Conservation (phyloP, 2,888 invertebrate genomes). For the Notodonta ziczac region DNA sequence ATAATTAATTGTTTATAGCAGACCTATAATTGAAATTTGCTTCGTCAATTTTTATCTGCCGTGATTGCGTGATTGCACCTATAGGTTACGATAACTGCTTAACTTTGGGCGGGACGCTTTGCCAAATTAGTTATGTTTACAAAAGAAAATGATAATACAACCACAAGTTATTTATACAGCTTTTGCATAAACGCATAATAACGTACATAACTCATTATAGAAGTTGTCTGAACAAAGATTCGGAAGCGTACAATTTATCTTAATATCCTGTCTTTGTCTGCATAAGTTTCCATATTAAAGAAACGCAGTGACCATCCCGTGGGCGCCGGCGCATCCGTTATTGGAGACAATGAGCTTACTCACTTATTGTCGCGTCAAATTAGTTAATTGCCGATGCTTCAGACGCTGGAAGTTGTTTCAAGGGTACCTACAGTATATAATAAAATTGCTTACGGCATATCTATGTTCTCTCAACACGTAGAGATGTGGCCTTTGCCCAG, state of each 20-base stretch:
- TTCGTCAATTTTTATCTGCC: too few relatives aligned
- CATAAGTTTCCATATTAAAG: conserved; percentile 15
- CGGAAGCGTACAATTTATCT: conserved; percentile 1
- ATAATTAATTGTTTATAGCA: too few relatives aligned
- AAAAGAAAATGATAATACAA: too few relatives aligned
- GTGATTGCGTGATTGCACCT: too few relatives aligned
- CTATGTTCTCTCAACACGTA: too few relatives aligned
- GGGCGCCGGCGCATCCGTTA: conserved; percentile 62
- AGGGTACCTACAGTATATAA: background rate
- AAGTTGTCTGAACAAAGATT: background rate
- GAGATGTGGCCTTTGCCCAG: too few relatives aligned
- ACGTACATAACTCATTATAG: background rate
- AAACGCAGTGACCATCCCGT: conserved; percentile 7
- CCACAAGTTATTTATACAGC: too few relatives aligned
- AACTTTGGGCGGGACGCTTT: too few relatives aligned
- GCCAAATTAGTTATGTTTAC: too few relatives aligned
- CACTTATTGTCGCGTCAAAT: conserved; percentile 58
- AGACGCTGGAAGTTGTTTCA: conserved; percentile 1
- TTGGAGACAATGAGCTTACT: conserved; percentile 55
- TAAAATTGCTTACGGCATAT: too few relatives aligned
- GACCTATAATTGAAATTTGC: too few relatives aligned
- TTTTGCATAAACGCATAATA: background rate
- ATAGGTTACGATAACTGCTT: too few relatives aligned
- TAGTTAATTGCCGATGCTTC: conserved; percentile 65
- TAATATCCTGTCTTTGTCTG: conserved; percentile 1